Evolutionary conservation across 2,113 vertebrate genomes (phyloP), one percentile per base, ranked within the genome.

Genomic region (Heterocephalus glaber): DNA sequence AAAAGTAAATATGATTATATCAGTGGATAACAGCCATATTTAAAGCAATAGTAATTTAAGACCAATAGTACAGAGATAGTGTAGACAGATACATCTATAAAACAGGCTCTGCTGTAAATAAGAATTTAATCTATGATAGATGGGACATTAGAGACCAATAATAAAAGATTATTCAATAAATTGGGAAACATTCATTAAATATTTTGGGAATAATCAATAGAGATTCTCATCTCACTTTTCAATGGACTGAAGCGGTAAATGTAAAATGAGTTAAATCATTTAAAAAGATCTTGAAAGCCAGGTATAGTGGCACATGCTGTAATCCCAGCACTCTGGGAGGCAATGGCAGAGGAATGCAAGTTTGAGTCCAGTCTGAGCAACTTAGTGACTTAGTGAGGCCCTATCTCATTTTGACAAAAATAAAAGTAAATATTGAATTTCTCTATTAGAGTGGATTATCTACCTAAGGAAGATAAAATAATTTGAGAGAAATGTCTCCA

Each of bases 391-490:
- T 30, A 30, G 72, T 7, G 13, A 28, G 12, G 26, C 41, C 11
- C 47, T 20, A 13, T 17, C 4, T 77, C 74, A n/a, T 81, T 19
- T 89, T 68, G 30, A 81, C 17, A 92, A 82, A 91, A 95, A 63
- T 35, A 33, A n/a, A 88, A 68, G 44, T 87, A 61, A 84, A 91
- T 74, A 70, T n/a, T 83, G 54, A 88, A 93, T 92, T 80, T 89
- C 28, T 72, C 2, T 0, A 93, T 14, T 47, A 30, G 54, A 47
- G 3, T 41, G 35, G 65, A 72, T 17, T 16, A 63, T 58, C 54
- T 79, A 70, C 4, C 11, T 83, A 49, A 33, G 9, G 90, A 90
- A 35, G 24, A 60, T 92, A 60, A 92, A 95, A 92, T 82, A 89
- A 86, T 44, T 86, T 54, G 60, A 83, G 54, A 49, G 83, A 93